Conservation (phyloP, 1,140 invertebrate species). For the Andricus grossulariae region DNA sequence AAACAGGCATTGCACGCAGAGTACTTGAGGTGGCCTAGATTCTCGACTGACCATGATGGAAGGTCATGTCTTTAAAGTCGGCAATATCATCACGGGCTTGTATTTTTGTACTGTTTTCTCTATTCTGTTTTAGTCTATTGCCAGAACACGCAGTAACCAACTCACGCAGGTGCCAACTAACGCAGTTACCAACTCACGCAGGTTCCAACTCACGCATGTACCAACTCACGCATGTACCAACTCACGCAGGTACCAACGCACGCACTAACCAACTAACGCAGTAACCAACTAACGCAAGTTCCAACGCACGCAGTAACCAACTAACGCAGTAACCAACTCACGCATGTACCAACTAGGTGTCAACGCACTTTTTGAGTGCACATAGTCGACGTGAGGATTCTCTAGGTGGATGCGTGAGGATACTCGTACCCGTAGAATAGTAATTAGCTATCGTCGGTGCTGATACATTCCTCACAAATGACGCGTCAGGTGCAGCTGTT, state of each 20-base stretch:
- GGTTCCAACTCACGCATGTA: too few relatives aligned
- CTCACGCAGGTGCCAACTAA: too few relatives aligned
- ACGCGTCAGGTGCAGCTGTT: slow-evolving; percentile 72
- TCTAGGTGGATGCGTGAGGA: too few relatives aligned
- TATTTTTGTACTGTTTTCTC: background rate
- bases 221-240: too few relatives aligned
- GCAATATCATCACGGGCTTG: slow-evolving; percentile 1
- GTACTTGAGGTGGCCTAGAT: background rate
- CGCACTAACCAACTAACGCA: too few relatives aligned
- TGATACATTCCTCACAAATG: slow-evolving; percentile 72
- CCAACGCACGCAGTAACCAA: too few relatives aligned
- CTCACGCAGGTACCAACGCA: too few relatives aligned
- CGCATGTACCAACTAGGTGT: slow-evolving; percentile 41
- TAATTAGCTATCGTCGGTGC: slow-evolving; percentile 66
- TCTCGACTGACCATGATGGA: slow-evolving; percentile 9
- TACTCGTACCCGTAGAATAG: slow-evolving; percentile 65
- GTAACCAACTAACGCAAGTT: too few relatives aligned
- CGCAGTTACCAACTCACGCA: too few relatives aligned
- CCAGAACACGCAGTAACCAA: background rate
- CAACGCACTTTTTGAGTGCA: slow-evolving; percentile 48
- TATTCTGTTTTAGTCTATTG: background rate
- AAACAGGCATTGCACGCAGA: background rate
- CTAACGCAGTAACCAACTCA: slow-evolving; percentile 4
- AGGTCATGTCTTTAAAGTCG: background rate
- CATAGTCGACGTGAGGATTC: too few relatives aligned